phyloP scores from a whole-genome alignment of 2,113 vertebrate species.

The Tragulus kanchil region DNA sequence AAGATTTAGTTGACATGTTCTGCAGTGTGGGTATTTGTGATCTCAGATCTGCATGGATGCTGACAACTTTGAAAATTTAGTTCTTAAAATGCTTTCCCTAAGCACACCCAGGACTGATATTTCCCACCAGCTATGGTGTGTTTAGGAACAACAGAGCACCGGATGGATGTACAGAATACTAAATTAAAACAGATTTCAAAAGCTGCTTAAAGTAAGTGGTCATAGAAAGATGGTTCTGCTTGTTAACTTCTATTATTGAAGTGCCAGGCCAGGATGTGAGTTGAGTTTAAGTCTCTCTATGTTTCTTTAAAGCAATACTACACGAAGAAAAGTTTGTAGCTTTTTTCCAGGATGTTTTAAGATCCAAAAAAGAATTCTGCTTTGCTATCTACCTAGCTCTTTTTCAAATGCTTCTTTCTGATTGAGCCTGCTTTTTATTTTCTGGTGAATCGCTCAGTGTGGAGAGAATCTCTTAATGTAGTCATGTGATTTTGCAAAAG shows the following conservation, averaged over 20 bases:
- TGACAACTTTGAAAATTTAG: constrained; percentile 19
- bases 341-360: background rate
- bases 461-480: background rate
- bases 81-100: constrained; percentile 2
- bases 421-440: background rate
- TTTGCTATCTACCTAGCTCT: background rate
- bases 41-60: constrained; percentile 2
- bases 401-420: constrained; percentile 8
- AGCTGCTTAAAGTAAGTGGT: background rate
- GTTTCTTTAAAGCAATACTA: constrained; percentile 18
- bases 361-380: background rate
- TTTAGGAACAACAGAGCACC: background rate
- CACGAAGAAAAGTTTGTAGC: background rate
- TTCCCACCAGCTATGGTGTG: background rate
- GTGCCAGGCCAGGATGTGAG: background rate
- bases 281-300: background rate
- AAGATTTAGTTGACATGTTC: constrained; percentile 19
- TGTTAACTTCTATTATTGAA: background rate
- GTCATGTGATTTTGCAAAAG: background rate
- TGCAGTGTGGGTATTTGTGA: background rate
- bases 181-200: background rate
- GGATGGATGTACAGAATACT: background rate
- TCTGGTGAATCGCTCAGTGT: background rate
- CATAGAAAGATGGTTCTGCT: background rate
- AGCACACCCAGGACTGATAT: background rate